Evolutionary conservation across 2,888 invertebrate species (phyloP).

Genomic region (Melinaea menophilus): DNA sequence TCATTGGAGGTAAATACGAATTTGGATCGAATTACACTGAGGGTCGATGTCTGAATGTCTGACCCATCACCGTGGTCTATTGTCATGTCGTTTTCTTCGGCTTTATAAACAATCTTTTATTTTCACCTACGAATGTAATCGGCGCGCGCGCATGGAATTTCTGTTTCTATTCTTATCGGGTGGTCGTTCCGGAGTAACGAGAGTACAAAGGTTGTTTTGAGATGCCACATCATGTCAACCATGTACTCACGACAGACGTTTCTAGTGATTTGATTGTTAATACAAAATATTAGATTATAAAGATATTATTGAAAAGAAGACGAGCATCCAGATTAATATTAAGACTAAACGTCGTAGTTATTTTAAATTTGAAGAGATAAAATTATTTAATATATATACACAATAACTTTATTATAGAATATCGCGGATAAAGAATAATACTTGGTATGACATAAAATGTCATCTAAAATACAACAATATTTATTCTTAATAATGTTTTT

Average conservation of each 20-base stretch:
- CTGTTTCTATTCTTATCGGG: slow-evolving; percentile 72
- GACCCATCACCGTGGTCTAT: slow-evolving; percentile 71
- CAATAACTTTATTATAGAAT: background rate
- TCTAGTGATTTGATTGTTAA: slow-evolving; percentile 43
- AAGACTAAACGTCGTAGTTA: no score
- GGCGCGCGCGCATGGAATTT: slow-evolving; percentile 71
- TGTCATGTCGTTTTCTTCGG: slow-evolving; percentile 74
- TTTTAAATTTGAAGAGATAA: no score
- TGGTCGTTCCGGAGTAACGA: slow-evolving; percentile 70
- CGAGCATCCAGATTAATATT: background rate
- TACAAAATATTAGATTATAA: background rate
- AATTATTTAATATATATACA: background rate
- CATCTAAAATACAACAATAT: slow-evolving; percentile 18
- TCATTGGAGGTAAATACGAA: slow-evolving; percentile 63
- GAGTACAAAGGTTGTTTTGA: slow-evolving; percentile 74
- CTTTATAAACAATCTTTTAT: slow-evolving; percentile 77
- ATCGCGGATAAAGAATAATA: background rate
- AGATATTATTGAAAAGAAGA: background rate
- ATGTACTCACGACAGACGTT: slow-evolving; percentile 50
- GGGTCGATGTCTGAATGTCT: slow-evolving; percentile 35
- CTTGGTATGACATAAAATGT: slow-evolving; percentile 14
- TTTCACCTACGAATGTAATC: slow-evolving; percentile 75
- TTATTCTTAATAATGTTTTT: slow-evolving; percentile 48
- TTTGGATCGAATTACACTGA: slow-evolving; percentile 50
- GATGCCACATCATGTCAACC: slow-evolving; percentile 68